These are phyloP conservation scores for Petrolisthes manimaculis DNA, from an alignment of 2,888 invertebrate species.

Conservation along the genomic window DNA sequence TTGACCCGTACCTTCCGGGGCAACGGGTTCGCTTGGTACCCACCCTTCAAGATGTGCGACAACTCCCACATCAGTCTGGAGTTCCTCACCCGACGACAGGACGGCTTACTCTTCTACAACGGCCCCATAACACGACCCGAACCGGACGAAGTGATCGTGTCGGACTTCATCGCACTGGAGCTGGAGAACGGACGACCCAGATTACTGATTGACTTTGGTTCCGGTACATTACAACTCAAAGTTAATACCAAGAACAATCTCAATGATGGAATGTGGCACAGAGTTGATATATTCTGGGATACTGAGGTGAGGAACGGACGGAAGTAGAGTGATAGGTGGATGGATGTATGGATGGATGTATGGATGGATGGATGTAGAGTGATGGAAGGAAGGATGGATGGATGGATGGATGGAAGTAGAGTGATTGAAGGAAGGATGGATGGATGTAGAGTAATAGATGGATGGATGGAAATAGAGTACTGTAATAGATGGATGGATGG, in stretches of 20 bases:
- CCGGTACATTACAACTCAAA: conserved; percentile 87
- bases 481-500: too few species aligned
- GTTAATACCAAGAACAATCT: conserved; percentile 84
- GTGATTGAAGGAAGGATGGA: too few species aligned
- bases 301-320: conserved; percentile 76
- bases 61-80: conserved; percentile 94
- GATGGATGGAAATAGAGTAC: too few species aligned
- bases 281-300: conserved; percentile 95
- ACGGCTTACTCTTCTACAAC: conserved; percentile 93
- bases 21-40: conserved; percentile 98
- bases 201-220: conserved; percentile 92
- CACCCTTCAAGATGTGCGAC: conserved; percentile 96
- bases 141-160: conserved; percentile 77
- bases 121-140: conserved; percentile 97
- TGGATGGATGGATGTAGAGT: too few species aligned
- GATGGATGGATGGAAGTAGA: too few species aligned
- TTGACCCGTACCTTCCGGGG: conserved; percentile 94
- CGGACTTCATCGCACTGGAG: conserved; percentile 93
- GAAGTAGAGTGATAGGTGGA: too few species aligned
- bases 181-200: conserved; percentile 91
- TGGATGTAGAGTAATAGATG: too few species aligned
- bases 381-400: too few species aligned
- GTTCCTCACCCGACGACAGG: conserved; percentile 91
- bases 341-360: too few species aligned
- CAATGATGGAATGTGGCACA: conserved; percentile 98